Evolutionary conservation across 2,113 vertebrate species (phyloP).

Genomic region (Felis chaus): DNA sequence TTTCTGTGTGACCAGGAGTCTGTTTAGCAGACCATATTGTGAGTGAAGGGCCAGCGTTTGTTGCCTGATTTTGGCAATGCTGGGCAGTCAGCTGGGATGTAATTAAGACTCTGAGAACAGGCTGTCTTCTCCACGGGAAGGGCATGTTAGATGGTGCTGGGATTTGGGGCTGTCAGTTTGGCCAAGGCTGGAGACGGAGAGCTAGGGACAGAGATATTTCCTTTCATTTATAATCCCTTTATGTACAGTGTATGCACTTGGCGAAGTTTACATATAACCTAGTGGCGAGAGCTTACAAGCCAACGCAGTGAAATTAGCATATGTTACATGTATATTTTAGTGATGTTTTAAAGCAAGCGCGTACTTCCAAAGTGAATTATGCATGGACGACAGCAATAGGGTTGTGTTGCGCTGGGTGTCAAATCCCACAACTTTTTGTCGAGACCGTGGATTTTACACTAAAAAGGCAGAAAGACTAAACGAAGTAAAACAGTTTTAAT

Average conservation of each 20-base stretch:
- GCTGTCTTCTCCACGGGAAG: conserved; percentile 96
- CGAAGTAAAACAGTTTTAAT: conserved; percentile 92
- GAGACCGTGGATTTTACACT: conserved; percentile 91
- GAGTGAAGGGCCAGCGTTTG: conserved; percentile 90
- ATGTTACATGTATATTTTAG: conserved; percentile 98
- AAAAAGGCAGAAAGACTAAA: conserved; percentile 94
- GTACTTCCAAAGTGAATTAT: conserved; percentile 95
- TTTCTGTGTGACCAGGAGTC: conserved; percentile 85
- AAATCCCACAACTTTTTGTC: conserved; percentile 97
- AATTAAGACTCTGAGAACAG: conserved; percentile 95
- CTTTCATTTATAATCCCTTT: conserved; percentile 97
- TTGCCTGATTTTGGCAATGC: conserved; percentile 91
- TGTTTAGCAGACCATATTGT: conserved; percentile 93
- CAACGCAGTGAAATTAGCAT: conserved; percentile 92
- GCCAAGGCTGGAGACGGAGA: conserved; percentile 89
- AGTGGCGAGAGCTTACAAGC: conserved; percentile 86
- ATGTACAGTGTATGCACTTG: conserved; percentile 89
- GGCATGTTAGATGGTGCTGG: conserved; percentile 96
- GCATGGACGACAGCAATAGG: conserved; percentile 92
- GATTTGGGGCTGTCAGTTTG: conserved; percentile 92
- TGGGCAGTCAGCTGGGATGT: conserved; percentile 95
- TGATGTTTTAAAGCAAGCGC: conserved; percentile 92
- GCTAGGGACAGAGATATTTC: conserved; percentile 93
- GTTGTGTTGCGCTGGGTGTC: conserved; percentile 90
- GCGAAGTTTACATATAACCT: conserved; percentile 90